These are phyloP conservation scores for Tachycineta bicolor DNA, from an alignment of 2,113 vertebrate genomes.

Conservation along the genomic window DNA sequence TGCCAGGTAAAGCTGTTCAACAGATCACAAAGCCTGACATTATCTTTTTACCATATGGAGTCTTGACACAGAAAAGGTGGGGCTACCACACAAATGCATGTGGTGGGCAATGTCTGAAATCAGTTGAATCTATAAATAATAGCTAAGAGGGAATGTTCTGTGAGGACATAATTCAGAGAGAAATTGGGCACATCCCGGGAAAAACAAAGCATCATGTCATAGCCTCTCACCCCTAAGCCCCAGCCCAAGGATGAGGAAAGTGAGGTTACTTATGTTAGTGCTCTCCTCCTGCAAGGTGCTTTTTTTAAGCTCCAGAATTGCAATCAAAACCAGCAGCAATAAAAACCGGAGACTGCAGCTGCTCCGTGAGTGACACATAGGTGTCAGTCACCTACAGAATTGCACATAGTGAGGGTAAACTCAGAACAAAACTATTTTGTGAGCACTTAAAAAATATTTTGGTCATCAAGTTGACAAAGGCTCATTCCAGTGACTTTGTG, in stretches of 20 bases:
- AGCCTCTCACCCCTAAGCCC: neutral
- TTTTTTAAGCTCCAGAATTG: neutral
- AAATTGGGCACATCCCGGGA: neutral
- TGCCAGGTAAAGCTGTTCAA: neutral
- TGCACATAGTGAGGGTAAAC: neutral
- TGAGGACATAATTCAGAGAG: neutral
- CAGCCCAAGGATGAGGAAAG: neutral
- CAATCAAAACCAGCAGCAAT: neutral
- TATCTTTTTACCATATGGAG: neutral
- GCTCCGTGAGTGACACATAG: neutral
- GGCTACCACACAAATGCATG: neutral
- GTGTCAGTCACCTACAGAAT: neutral
- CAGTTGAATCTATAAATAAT: neutral
- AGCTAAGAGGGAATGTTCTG: neutral
- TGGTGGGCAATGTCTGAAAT: neutral
- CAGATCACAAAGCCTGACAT: neutral
- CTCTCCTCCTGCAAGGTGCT: neutral
- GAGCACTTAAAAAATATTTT: neutral
- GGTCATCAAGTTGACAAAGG: neutral
- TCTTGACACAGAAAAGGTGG: neutral
- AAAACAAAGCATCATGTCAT: neutral
- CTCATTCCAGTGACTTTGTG: neutral
- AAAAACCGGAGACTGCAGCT: neutral
- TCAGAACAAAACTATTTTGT: neutral
- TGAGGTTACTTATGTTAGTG: neutral